These are phyloP conservation scores for Danio rerio DNA, from an alignment of 2,113 vertebrate species.

Conservation along the genomic window GRCz12tu NC_133193.1:19485001-19485500, in stretches of 20 bases:
- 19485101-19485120: constrained; percentile 28
- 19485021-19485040: constrained; percentile 78
- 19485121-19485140: constrained; percentile 48
- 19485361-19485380: constrained; percentile 56
- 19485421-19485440: constrained; percentile 35
- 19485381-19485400: constrained; percentile 48
- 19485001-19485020: constrained; percentile 67
- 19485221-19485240: constrained; percentile 11
- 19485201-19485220: constrained; percentile 21
- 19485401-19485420: constrained; percentile 47
- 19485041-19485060: constrained; percentile 63
- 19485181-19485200: constrained; percentile 8
- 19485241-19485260: constrained; percentile 22
- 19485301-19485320: constrained; percentile 39
- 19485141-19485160: constrained; percentile 13
- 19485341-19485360: constrained; percentile 33
- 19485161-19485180: neutral
- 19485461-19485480: constrained; percentile 28
- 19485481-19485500: constrained; percentile 35
- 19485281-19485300: constrained; percentile 4
- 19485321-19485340: constrained; percentile 21
- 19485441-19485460: constrained; percentile 55
- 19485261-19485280: constrained; percentile 1
- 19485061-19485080: constrained; percentile 53
- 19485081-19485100: constrained; percentile 67